Evolutionary conservation across 2,797 vertebrate species (phyloP).

Genomic region (Hoplostethus mediterraneus): DNA sequence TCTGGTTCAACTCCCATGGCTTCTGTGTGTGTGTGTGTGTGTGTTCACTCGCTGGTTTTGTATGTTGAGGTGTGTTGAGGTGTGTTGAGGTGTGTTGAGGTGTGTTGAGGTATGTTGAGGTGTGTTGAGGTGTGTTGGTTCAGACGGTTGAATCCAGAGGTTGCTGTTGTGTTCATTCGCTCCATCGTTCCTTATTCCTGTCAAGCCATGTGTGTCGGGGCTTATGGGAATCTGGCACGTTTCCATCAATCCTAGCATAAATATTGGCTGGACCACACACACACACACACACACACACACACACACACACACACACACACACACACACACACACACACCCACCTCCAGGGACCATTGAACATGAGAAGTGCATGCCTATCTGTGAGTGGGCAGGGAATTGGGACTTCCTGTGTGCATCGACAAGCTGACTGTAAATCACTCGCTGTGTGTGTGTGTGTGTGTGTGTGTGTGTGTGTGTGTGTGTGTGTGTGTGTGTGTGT

Average conservation of each 20-base stretch:
- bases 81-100: no score
- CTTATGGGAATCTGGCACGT: constrained; percentile 36
- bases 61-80: background rate
- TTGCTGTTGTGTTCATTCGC: background rate
- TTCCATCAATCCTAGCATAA: constrained; percentile 48
- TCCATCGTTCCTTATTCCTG: constrained; percentile 5
- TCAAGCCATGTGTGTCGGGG: background rate
- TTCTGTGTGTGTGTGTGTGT: background rate
- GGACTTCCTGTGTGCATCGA: constrained; percentile 70
- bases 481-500: constrained; percentile 12
- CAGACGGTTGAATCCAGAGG: background rate
- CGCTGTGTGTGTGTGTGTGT: constrained; percentile 5
- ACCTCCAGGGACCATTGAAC: constrained; percentile 60
- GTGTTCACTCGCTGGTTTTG: background rate
- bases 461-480: constrained; percentile 10
- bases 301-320: constrained; percentile 18
- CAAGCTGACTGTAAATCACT: constrained; percentile 55
- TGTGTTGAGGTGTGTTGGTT: no score
- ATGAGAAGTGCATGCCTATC: constrained; percentile 43
- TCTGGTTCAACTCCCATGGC: background rate
- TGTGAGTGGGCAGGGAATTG: constrained; percentile 73
- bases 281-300: constrained; percentile 2
- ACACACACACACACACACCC: background rate
- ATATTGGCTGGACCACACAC: constrained; percentile 46
- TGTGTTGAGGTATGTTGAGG: background rate